Conservation (phyloP, 2,113 vertebrate genomes). For the Cyprinodon brontotheroides region DNA sequence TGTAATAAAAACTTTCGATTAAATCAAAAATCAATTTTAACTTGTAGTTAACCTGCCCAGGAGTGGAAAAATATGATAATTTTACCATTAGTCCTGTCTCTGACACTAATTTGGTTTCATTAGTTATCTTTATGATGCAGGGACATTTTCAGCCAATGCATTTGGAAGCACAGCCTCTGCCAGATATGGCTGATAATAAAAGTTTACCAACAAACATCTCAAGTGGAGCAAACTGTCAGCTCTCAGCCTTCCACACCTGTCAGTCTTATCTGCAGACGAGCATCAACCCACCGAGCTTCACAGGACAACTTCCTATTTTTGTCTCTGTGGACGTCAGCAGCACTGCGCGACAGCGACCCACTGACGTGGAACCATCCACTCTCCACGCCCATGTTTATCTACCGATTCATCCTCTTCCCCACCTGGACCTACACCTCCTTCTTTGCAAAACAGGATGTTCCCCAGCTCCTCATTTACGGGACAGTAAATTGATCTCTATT, state of each 20-base stretch:
- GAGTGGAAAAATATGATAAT: neutral
- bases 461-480: slow-evolving; percentile 20
- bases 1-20: neutral
- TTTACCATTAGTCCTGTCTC: neutral
- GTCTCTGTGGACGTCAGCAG: slow-evolving; percentile 68
- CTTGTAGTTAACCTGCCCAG: neutral
- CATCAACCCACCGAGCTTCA: slow-evolving; percentile 50
- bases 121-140: neutral
- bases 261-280: slow-evolving; percentile 58
- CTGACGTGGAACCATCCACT: slow-evolving; percentile 66
- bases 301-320: slow-evolving; percentile 62
- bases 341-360: slow-evolving; percentile 39
- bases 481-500: slow-evolving; percentile 12
- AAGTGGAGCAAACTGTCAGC: slow-evolving; percentile 15
- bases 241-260: slow-evolving; percentile 55
- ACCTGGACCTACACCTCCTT: slow-evolving; percentile 12
- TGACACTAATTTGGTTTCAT: neutral
- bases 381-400: slow-evolving; percentile 34
- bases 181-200: slow-evolving; percentile 11
- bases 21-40: neutral
- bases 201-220: slow-evolving; percentile 33
- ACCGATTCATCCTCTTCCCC: neutral
- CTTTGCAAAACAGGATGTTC: slow-evolving; percentile 32
- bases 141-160: neutral
- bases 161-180: neutral